Evolutionary conservation across 2,888 invertebrate genomes (phyloP), one percentile per base, ranked within the genome.

Genomic region (Melanchra persicariae): DNA sequence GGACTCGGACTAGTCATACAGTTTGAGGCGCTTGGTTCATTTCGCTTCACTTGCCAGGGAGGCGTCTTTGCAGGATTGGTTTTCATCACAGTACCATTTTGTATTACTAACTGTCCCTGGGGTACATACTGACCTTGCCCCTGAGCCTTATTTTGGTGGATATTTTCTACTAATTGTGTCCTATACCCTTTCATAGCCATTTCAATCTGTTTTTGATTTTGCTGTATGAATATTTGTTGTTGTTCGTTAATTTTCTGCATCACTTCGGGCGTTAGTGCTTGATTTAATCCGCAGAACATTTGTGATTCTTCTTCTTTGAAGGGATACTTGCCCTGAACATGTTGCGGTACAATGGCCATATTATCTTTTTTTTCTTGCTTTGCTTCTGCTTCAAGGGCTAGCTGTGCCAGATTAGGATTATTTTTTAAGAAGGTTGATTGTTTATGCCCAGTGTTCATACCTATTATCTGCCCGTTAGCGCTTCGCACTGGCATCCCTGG

Each of bases 401-500:
- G 88, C 49, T 90, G 91, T 7, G 90, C 78, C 22, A 89, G 76
- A 8, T 85, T 86, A 40, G 90, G 81, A 12, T 86, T 66, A 76
- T 90, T 91, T 86, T 94, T 94, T 63, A 88, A 88, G 80, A 89
- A 71, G 24, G 76, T 91, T 4, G 84, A 65, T 70, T 93, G 91
- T 84, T 93, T 93, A 77, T 88, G 92, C 19, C 92, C 91, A 43
- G 96, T 96, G 85, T 97, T 97, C 12, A 97, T 94, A 49, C 96
- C 96, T 69, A 97, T 96, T 61, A 97, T 94, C 90, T 97, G 97
- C 55, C 97, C 97, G 79, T 97, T 97, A 0, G 96, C 96, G 15
- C 96, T 96, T 70, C 97, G 89, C 49, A 97, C 93, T 5, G 95
- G 95, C 77, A 94, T 81, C 40, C 95, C 94, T 5, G 92, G 89